Conservation (phyloP, 2,113 vertebrate species). For the Isurus oxyrinchus region DNA sequence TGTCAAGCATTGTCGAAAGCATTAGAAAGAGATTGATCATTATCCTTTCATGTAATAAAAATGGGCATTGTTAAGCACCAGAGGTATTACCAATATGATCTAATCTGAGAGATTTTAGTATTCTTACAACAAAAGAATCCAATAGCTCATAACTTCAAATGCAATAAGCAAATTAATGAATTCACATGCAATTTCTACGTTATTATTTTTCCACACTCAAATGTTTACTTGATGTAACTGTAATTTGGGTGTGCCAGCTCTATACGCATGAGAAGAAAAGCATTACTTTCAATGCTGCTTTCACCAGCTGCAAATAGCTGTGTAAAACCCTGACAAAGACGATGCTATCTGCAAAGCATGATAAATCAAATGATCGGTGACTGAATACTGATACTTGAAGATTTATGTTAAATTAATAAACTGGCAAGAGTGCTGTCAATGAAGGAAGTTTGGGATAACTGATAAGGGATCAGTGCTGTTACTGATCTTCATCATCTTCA, state of each 20-base stretch:
- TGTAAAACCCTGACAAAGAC: slow-evolving; percentile 1
- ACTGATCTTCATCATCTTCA: not conserved
- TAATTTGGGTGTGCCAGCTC: not conserved
- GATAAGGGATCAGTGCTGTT: not conserved
- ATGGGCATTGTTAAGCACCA: not conserved
- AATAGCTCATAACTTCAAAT: not conserved
- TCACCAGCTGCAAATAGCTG: not conserved
- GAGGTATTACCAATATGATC: not conserved
- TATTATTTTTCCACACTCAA: not conserved
- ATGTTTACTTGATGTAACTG: not conserved
- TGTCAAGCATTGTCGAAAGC: not conserved
- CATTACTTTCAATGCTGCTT: not conserved
- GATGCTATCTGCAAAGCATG: not conserved
- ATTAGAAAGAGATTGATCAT: not conserved
- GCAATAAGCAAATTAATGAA: not conserved
- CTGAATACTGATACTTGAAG: not conserved
- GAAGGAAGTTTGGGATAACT: not conserved
- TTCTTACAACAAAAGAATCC: not conserved
- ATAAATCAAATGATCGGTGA: not conserved
- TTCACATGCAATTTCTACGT: not conserved
- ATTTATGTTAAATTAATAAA: slow-evolving; percentile 24
- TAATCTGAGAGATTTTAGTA: not conserved
- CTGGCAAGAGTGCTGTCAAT: not conserved
- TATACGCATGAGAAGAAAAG: not conserved
- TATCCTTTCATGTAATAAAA: not conserved